Evolutionary conservation across 2,888 invertebrate genomes (phyloP), one percentile per base, ranked within the genome.

Genomic region (Ceraclea dissimilis): DNA sequence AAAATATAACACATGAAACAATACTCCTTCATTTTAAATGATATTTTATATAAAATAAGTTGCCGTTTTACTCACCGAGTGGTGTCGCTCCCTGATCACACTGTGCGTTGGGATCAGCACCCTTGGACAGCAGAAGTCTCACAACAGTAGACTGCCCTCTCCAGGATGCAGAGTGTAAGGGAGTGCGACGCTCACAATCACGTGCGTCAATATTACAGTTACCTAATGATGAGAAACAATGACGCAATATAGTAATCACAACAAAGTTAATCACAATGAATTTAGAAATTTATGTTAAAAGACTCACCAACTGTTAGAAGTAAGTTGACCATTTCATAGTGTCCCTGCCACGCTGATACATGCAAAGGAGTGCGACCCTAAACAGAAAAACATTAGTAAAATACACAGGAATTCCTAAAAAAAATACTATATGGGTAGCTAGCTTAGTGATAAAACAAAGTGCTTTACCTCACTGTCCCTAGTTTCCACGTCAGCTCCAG

Each of bases 41-140:
- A 18, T 46, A 46, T 43, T 2, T 13, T 2, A 13, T 17, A 46
- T 46, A 46, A 13, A 46, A 46, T 19, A 20, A 11, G 46, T 46
- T 39, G 5, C 39, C 16, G 6, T 11, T n/a, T n/a, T 18, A 33
- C 34, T 33, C 4, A 83, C 86, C 86, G 60, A 97, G 76, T 8
- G 96, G 94, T 13, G 96, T 95, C 49, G 96, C 96, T 19, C 96
- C 96, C 75, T 95, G 95, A 67, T 93, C 91, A 69, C 96, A 96
- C 0, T 91, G 89, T 64, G 94, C 93, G 72, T 93, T 86, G 17
- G 93, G 89, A 55, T 80, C 71, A 0, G 95, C 94, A 4, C 91
- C 91, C 64, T 85, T 84, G 65, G 85, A 84, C 47, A 96, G 76
- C 13, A 93, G 74, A 39, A 93, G 75, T 57, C 86, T 81, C 63